phyloP scores from a whole-genome alignment of 2,797 vertebrate genomes.

The Rhinatrema bivittatum region DNA sequence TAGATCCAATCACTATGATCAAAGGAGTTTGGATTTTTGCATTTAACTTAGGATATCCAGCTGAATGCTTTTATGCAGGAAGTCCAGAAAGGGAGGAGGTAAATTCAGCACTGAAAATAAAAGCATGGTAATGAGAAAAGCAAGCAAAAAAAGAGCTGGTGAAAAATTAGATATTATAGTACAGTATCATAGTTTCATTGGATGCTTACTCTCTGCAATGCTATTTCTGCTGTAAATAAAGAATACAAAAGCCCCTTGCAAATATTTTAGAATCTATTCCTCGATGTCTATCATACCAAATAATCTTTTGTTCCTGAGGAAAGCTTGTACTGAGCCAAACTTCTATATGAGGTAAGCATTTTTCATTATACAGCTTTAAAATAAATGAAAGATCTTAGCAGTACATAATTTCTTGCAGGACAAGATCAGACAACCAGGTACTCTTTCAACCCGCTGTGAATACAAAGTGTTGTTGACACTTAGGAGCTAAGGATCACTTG shows the following conservation, averaged over 20 bases:
- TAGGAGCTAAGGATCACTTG: not conserved
- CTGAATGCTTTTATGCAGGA: too few species aligned
- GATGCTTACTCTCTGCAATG: not conserved
- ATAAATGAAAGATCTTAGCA: not conserved
- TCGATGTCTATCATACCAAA: not conserved
- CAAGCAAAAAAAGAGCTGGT: conserved; percentile 2
- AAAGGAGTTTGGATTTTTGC: too few species aligned
- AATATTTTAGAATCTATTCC: not conserved
- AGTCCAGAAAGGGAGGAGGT: conserved; percentile 1
- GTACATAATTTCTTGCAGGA: not conserved
- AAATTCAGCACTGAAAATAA: not conserved
- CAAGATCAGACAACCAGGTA: not conserved
- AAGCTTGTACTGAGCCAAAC: not conserved
- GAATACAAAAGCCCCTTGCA: not conserved
- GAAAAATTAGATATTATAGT: not conserved
- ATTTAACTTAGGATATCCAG: too few species aligned
- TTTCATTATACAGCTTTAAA: not conserved
- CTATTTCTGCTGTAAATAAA: not conserved
- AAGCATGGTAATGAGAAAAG: not conserved
- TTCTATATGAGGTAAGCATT: not conserved
- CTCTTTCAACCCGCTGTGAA: not conserved
- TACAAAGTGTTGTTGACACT: conserved; percentile 1
- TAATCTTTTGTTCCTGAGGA: not conserved
- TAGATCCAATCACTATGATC: too few species aligned
- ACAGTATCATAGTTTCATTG: not conserved